phyloP scores from a whole-genome alignment of 1,140 invertebrate genomes.

The Homarus americanus region DNA sequence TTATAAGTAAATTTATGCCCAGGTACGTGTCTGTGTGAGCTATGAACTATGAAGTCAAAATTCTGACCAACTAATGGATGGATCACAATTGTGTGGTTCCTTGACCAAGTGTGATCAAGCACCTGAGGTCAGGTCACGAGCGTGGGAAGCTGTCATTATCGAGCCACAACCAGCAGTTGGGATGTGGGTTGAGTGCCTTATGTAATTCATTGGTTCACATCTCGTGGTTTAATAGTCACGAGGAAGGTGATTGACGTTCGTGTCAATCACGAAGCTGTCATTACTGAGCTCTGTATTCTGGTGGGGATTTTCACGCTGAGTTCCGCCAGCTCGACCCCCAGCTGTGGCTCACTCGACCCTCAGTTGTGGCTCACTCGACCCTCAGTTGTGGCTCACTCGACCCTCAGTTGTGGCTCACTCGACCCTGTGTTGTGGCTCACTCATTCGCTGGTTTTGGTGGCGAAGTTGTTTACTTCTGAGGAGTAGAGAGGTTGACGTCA shows the following conservation, averaged over 20 bases:
- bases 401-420: too few relatives aligned
- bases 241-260: neutral
- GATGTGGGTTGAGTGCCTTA: neutral
- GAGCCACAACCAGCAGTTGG: neutral
- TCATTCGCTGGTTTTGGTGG: too few relatives aligned
- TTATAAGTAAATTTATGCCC: too few relatives aligned
- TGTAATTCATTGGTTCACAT: slow-evolving; percentile 18
- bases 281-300: neutral
- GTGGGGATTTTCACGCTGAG: neutral
- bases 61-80: neutral
- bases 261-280: slow-evolving; percentile 1
- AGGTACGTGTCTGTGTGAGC: too few relatives aligned
- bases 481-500: too few relatives aligned
- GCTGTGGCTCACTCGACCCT: too few relatives aligned
- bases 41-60: too few relatives aligned
- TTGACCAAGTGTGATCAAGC: neutral
- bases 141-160: slow-evolving; percentile 3
- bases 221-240: neutral
- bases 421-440: too few relatives aligned
- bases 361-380: too few relatives aligned
- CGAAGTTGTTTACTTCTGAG: too few relatives aligned
- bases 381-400: too few relatives aligned
- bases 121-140: neutral
- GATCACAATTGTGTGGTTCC: neutral
- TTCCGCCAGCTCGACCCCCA: too few relatives aligned